A percentile compares a stretch with the other conserved stretches of the same genome.
Evolutionary conservation across 2,797 vertebrate genomes (phyloP).

Genomic region (Pagetopsis macropterus): DNA sequence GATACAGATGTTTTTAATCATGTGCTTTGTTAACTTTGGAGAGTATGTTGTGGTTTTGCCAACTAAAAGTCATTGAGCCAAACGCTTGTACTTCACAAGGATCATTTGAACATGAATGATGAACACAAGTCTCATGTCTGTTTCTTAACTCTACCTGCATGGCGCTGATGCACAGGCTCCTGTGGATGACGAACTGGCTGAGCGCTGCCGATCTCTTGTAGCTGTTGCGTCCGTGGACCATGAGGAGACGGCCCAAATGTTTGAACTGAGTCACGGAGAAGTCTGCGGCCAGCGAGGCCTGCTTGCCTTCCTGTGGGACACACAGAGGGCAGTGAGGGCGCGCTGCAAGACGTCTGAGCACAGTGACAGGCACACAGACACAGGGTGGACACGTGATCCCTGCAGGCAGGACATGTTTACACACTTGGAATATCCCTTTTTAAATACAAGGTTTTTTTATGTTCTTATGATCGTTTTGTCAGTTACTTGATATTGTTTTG

Average conservation of each 20-base stretch:
- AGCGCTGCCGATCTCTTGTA: slow-evolving; percentile 97
- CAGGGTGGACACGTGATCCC: background rate
- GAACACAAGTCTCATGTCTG: background rate
- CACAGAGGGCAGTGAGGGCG: slow-evolving; percentile 44
- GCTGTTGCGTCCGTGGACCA: slow-evolving; percentile 98
- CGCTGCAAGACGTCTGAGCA: background rate
- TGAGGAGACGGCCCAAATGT: slow-evolving; percentile 94
- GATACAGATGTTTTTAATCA: background rate
- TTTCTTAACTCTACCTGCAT: slow-evolving; percentile 91
- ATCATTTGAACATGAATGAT: background rate
- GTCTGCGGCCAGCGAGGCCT: slow-evolving; percentile 95
- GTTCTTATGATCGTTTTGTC: background rate
- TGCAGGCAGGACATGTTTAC: no score
- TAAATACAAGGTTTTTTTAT: background rate
- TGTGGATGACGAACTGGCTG: slow-evolving; percentile 98
- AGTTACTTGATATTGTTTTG: background rate
- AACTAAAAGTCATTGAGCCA: background rate
- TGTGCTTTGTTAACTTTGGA: background rate
- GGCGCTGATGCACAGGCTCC: slow-evolving; percentile 97
- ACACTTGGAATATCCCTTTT: background rate
- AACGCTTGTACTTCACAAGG: background rate
- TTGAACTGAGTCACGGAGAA: slow-evolving; percentile 99
- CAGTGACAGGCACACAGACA: slow-evolving; percentile 1
- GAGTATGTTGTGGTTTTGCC: background rate
- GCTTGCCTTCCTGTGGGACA: slow-evolving; percentile 93